These are phyloP conservation scores for Thelaira solivaga DNA, from an alignment of 2,888 invertebrate genomes.

Conservation along the genomic window DNA sequence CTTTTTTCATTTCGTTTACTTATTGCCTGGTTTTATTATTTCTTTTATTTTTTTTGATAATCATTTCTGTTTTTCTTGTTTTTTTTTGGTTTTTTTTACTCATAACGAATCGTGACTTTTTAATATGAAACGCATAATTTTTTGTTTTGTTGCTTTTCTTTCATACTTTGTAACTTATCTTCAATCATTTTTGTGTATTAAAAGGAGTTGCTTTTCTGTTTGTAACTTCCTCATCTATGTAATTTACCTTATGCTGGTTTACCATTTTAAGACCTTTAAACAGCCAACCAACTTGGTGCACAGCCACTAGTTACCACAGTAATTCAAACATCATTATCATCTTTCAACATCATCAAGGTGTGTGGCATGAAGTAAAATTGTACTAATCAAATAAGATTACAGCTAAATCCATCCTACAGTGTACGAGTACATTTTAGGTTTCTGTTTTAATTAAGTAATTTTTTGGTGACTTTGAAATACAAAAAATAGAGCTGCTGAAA, in stretches of 20 bases:
- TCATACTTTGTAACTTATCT: conserved; percentile 32
- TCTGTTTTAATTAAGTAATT: conserved; percentile 52
- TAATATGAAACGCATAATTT: conserved; percentile 47
- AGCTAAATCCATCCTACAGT: neutral
- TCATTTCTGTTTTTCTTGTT: conserved; percentile 8
- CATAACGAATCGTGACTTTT: conserved; percentile 58
- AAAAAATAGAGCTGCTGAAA: neutral
- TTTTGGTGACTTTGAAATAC: conserved; percentile 12
- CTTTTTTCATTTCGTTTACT: neutral
- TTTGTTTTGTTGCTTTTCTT: neutral
- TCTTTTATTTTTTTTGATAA: neutral
- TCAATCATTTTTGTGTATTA: conserved; percentile 40
- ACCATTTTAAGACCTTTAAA: neutral
- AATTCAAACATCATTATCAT: neutral
- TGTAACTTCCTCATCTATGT: neutral
- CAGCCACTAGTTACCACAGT: neutral
- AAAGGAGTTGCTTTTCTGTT: neutral
- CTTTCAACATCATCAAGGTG: neutral
- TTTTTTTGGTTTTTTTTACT: conserved; percentile 12
- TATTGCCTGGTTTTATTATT: too few species aligned
- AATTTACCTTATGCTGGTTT: neutral
- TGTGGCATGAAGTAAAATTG: conserved; percentile 39
- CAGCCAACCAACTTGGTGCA: neutral
- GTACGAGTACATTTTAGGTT: neutral
- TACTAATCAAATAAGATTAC: conserved; percentile 27